Conservation (phyloP, 2,113 vertebrate genomes). For the Glareola pratincola region DNA sequence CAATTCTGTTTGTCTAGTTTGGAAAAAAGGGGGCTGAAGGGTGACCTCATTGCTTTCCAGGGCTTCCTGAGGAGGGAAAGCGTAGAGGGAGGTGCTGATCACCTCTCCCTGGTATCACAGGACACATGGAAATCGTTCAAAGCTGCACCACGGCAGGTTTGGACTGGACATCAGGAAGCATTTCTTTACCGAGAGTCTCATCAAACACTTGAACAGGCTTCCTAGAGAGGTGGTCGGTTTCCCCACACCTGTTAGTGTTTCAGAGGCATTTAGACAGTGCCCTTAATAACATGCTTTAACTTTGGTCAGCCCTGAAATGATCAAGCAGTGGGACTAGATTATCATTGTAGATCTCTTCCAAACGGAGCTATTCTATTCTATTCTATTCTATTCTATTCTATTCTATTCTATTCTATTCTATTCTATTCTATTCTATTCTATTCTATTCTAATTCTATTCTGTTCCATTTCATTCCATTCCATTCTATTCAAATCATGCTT, state of each 20-base stretch:
- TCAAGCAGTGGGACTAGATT: background rate
- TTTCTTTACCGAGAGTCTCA: background rate
- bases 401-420: background rate
- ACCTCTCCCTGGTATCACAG: background rate
- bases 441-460: too few species aligned
- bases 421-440: too few species aligned
- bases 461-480: too few species aligned
- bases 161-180: background rate
- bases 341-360: background rate
- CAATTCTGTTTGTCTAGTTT: background rate
- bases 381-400: background rate
- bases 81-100: background rate
- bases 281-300: background rate
- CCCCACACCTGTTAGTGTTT: background rate
- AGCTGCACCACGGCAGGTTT: background rate
- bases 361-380: background rate
- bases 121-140: rapidly evolving
- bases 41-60: background rate
- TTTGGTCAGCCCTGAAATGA: background rate
- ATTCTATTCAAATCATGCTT: too few species aligned
- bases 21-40: background rate
- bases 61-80: background rate
- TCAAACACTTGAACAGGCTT: background rate
- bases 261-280: background rate
- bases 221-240: background rate